phyloP scores from a whole-genome alignment of 2,113 vertebrate genomes.

The Mesembrinibis cayennensis region DNA sequence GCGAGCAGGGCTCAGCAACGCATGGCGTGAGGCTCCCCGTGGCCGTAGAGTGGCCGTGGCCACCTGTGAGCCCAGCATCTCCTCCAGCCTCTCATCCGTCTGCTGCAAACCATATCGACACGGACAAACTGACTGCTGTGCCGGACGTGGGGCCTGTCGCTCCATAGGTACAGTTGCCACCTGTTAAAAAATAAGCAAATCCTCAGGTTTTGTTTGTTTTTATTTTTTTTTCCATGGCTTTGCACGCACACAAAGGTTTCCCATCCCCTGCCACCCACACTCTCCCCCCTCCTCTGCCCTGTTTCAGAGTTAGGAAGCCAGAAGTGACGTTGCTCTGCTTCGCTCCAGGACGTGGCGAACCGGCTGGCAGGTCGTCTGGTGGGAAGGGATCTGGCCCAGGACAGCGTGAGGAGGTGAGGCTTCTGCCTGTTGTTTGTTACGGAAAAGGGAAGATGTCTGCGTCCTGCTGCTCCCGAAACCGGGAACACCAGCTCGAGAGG shows the following conservation, averaged over 20 bases:
- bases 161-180: neutral
- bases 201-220: neutral
- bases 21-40: fast-evolving
- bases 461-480: neutral
- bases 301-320: neutral
- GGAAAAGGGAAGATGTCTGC: neutral
- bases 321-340: neutral
- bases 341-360: neutral
- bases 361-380: neutral
- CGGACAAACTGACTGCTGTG: fast-evolving
- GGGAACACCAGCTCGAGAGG: neutral
- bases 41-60: neutral
- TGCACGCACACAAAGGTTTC: neutral
- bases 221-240: neutral
- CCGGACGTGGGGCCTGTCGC: fast-evolving
- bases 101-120: neutral
- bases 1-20: neutral
- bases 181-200: neutral
- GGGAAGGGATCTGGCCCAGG: neutral
- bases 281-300: neutral
- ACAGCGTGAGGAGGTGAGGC: neutral
- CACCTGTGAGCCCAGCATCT: neutral
- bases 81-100: neutral
- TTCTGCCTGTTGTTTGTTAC: neutral
- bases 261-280: neutral